Base-by-base conservation (phyloP, 2,113 vertebrate genomes). In the Delphinus delphis region DNA sequence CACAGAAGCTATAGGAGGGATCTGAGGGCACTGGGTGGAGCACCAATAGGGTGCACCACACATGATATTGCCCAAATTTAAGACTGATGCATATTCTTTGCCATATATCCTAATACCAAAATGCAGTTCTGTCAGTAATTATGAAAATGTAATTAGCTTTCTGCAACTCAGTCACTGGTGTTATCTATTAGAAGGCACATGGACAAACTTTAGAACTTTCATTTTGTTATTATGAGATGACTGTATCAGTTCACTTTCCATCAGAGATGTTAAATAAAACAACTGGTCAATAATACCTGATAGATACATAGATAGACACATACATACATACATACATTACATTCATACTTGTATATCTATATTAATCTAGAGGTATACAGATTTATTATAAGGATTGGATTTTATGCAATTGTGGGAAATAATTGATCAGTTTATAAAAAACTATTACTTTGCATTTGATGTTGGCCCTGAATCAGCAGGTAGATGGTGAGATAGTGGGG, bases 391-490 rank as follows among this genome's bases (percentile, higher is more conserved):
- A 90, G 5, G 23, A 60, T 25, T 50, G 3, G 6, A 60, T 55
- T 62, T 68, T 70, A 79, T 60, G 4, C 36, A 60, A 38, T 44
- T 76, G 4, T 8, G 2, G 14, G 17, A 70, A 41, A 21, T 67
- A 6, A 6, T 47, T 80, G 28, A 47, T 79, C 6, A 2, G 1
- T 55, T 70, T 53, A 23, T 36, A 9, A 13, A 36, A 20, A 84
- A 15, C 12, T 60, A 0, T 53, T 81, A n/a, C 7, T 80, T 77
- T 71, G 11, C 9, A 44, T 28, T 76, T n/a, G 41, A 12, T 70
- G 6, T 8, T 77, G 12, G n/a, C 3, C 0, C 8, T 63, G 15
- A 58, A 1, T 26, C 15, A 47, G 18, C 13, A 50, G 7, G 2
- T 17, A 62, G 6, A 33, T 8, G n/a, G 8, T 77, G 14, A 23